phyloP scores from a whole-genome alignment of 2,797 vertebrate species.

The Danio albolineatus region DNA sequence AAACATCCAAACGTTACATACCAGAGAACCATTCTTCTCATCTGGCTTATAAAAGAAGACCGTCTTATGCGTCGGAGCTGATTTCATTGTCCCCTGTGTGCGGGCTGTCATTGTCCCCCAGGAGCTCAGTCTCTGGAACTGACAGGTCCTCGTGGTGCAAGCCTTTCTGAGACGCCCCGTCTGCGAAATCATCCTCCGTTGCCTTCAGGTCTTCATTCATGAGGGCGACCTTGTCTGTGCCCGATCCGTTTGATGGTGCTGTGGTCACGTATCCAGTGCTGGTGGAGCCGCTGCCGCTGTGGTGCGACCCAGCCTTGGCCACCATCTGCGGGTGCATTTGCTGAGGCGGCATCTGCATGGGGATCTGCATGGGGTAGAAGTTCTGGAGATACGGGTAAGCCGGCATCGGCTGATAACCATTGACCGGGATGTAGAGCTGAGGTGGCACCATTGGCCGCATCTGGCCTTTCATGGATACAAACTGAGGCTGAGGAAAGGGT shows the following conservation, averaged over 20 bases:
- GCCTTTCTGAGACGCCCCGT: slow-evolving; percentile 80
- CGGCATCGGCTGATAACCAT: slow-evolving; percentile 94
- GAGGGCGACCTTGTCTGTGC: slow-evolving; percentile 85
- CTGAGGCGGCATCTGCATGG: slow-evolving; percentile 91
- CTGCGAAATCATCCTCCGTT: slow-evolving; percentile 73
- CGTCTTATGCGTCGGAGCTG: slow-evolving; percentile 78
- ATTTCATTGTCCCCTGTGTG: slow-evolving; percentile 82
- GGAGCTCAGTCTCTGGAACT: slow-evolving; percentile 91
- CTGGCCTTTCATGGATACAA: slow-evolving; percentile 91
- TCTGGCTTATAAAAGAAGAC: slow-evolving; percentile 34
- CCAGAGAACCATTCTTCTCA: slow-evolving; percentile 60
- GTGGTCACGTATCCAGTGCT: slow-evolving; percentile 96
- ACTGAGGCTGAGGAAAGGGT: slow-evolving; percentile 90
- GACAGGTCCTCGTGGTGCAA: slow-evolving; percentile 82
- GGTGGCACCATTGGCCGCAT: slow-evolving; percentile 90
- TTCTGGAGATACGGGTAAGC: slow-evolving; percentile 94
- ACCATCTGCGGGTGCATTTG: slow-evolving; percentile 86
- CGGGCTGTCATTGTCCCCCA: slow-evolving; percentile 87
- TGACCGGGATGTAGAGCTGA: slow-evolving; percentile 96
- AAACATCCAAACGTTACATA: slow-evolving; percentile 55
- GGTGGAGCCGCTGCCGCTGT: slow-evolving; percentile 95
- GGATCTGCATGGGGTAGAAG: slow-evolving; percentile 96
- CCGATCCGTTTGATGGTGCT: slow-evolving; percentile 87
- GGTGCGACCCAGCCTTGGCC: slow-evolving; percentile 91
- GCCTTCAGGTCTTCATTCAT: slow-evolving; percentile 79